These are phyloP conservation scores for Aptenodytes forsteri DNA, from an alignment of 2,113 vertebrate species.

Conservation along the genomic window DNA sequence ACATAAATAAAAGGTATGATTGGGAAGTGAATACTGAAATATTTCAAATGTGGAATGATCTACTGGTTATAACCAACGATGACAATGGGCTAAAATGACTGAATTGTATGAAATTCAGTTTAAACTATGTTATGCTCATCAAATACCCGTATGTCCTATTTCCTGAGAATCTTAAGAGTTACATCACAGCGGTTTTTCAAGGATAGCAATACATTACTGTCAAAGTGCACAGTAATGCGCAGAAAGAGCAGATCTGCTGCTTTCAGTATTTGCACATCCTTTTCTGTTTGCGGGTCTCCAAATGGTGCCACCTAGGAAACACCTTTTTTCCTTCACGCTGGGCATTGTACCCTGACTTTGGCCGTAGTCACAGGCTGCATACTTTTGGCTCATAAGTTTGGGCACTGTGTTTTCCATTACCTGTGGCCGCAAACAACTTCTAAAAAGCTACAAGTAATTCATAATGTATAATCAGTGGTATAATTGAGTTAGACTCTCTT, in stretches of 20 bases:
- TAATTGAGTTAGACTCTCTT: neutral
- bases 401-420: neutral
- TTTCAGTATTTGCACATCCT: neutral
- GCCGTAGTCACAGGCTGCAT: neutral
- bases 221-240: too few relatives aligned
- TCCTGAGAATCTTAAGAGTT: neutral
- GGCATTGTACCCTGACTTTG: neutral
- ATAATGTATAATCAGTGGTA: neutral
- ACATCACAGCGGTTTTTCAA: rapidly evolving
- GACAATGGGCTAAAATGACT: neutral
- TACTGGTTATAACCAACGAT: neutral
- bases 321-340: neutral
- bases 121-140: neutral
- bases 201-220: rapidly evolving
- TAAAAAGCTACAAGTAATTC: neutral
- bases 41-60: neutral
- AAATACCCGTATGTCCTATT: neutral
- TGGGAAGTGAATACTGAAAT: neutral
- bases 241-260: neutral
- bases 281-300: neutral
- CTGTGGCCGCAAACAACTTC: neutral
- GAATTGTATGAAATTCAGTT: neutral
- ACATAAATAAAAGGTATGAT: neutral
- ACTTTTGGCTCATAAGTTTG: neutral
- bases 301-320: neutral